Evolutionary conservation across 2,888 invertebrate genomes (phyloP).

Genomic region (Mamestra brassicae): DNA sequence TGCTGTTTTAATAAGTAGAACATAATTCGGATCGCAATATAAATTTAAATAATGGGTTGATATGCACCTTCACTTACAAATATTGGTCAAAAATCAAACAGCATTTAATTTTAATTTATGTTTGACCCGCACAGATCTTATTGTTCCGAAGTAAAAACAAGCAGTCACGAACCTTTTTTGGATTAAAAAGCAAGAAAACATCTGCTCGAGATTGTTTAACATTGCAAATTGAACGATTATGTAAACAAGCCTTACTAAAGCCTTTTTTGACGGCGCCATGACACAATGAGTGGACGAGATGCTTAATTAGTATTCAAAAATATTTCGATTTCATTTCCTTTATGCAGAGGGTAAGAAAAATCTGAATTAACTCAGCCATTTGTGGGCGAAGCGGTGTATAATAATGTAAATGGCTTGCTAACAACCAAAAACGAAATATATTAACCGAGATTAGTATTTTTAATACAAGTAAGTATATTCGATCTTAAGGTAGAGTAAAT

Average conservation of each 20-base stretch:
- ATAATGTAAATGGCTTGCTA: slow-evolving; percentile 42
- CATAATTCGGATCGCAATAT: background rate
- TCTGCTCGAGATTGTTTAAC: slow-evolving; percentile 83
- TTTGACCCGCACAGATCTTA: slow-evolving; percentile 63
- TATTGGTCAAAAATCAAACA: slow-evolving; percentile 26
- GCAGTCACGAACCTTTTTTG: slow-evolving; percentile 71
- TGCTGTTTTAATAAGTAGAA: background rate
- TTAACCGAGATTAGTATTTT: slow-evolving; percentile 21
- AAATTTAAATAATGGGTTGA: background rate
- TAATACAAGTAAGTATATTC: slow-evolving; percentile 4
- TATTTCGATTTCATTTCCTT: slow-evolving; percentile 78
- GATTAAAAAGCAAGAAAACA: slow-evolving; percentile 83
- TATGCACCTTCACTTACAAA: background rate
- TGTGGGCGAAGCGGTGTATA: slow-evolving; percentile 31
- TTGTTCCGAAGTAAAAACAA: slow-evolving; percentile 66
- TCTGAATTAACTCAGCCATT: slow-evolving; percentile 56
- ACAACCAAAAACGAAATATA: slow-evolving; percentile 19
- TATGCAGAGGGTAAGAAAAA: slow-evolving; percentile 60
- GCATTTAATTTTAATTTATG: slow-evolving; percentile 74
- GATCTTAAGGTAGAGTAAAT: slow-evolving; percentile 19
- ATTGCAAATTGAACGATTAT: slow-evolving; percentile 90
- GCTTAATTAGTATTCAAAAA: slow-evolving; percentile 84
- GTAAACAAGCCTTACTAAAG: slow-evolving; percentile 85
- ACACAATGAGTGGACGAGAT: slow-evolving; percentile 77
- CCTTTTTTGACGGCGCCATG: slow-evolving; percentile 80